A percentile compares a stretch with the other conserved stretches of the same genome.
Evolutionary conservation across 30 jellyfish, hydroid and myxozoan species (phyloP).

Genomic region (Aurelia sp.): DNA sequence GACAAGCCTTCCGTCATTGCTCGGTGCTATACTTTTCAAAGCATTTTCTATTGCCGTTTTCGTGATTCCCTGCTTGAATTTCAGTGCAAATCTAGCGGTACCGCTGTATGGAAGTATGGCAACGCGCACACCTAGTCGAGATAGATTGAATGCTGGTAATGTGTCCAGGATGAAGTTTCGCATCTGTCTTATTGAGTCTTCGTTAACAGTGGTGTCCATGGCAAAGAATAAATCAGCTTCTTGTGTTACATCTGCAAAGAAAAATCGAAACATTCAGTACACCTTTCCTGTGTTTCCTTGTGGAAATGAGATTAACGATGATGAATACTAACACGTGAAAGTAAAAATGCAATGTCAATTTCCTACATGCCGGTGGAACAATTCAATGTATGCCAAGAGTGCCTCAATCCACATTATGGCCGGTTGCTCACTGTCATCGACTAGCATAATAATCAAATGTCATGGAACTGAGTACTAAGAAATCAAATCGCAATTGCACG

Average conservation of each 20-base stretch:
- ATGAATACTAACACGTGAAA: no score
- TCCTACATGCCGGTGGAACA: no score
- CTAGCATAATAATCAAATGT: no score
- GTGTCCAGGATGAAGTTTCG: constrained; percentile 42
- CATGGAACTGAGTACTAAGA: no score
- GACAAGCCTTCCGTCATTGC: constrained; percentile 53
- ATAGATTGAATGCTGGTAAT: constrained; percentile 44
- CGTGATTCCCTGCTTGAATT: constrained; percentile 41
- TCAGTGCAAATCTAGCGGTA: constrained; percentile 33
- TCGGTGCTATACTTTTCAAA: constrained; percentile 33
- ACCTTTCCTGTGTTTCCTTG: no score
- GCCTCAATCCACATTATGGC: no score
- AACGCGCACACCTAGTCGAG: constrained; percentile 45
- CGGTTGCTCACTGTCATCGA: no score
- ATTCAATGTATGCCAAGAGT: no score
- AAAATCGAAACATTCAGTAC: not conserved
- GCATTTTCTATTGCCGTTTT: constrained; percentile 50
- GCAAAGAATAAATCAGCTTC: constrained; percentile 55
- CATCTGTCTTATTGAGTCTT: constrained; percentile 28
- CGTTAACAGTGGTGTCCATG: constrained; percentile 38
- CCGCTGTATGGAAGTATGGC: constrained; percentile 61
- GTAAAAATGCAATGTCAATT: no score
- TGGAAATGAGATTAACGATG: no score
- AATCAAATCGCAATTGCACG: no score
- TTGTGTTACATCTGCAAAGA: constrained; percentile 4